These are phyloP conservation scores for Samia ricini DNA, from an alignment of 1,140 invertebrate genomes.

Conservation along the genomic window DNA sequence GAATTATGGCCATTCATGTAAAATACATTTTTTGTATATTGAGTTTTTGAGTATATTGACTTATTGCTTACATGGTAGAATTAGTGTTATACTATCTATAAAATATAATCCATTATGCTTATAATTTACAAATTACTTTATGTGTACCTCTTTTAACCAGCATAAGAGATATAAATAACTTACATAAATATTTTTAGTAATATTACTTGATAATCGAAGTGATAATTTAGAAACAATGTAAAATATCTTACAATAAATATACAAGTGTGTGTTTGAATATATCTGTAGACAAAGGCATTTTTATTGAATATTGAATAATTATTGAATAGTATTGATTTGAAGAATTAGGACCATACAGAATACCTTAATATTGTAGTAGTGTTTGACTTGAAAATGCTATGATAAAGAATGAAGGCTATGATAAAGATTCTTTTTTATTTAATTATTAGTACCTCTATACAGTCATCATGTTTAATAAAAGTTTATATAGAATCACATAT, in stretches of 20 bases:
- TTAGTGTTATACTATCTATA: slow-evolving; percentile 17
- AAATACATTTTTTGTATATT: slow-evolving; percentile 13
- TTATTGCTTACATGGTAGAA: slow-evolving; percentile 17
- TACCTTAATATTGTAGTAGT: not conserved
- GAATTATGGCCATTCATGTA: slow-evolving; percentile 31
- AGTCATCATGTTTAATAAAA: no score
- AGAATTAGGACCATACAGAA: no score
- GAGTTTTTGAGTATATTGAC: not conserved
- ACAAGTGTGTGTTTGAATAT: slow-evolving; percentile 23
- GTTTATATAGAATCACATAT: no score
- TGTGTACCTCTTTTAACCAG: slow-evolving; percentile 72
- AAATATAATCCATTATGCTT: slow-evolving; percentile 10
- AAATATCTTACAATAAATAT: slow-evolving; percentile 22
- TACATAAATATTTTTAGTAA: slow-evolving; percentile 24
- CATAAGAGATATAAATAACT: slow-evolving; percentile 47
- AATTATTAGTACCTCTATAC: no score
- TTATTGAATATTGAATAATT: no score
- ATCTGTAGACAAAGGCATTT: slow-evolving; percentile 49
- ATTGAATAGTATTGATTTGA: no score
- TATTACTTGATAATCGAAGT: not conserved
- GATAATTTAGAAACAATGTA: slow-evolving; percentile 9
- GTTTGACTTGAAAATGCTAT: not conserved
- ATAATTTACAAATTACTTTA: slow-evolving; percentile 63
- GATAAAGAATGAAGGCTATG: no score
- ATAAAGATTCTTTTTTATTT: no score